phyloP scores from a whole-genome alignment of 1,140 invertebrate species.

The Zaprionus lachaisei region DNA sequence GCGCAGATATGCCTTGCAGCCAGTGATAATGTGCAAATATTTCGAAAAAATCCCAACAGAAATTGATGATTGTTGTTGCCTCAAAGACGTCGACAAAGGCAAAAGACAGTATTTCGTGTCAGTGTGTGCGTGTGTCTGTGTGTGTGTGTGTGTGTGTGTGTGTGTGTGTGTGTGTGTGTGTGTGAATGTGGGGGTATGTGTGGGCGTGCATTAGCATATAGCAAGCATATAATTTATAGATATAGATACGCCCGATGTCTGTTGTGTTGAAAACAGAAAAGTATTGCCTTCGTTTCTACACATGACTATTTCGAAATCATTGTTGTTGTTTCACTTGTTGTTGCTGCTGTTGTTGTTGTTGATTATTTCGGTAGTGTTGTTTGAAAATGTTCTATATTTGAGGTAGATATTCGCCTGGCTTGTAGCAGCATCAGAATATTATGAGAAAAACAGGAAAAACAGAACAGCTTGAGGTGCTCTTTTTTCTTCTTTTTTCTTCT shows the following conservation, averaged over 20 bases:
- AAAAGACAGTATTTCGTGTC: conserved; percentile 9
- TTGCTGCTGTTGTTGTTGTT: conserved; percentile 16
- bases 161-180: conserved; percentile 24
- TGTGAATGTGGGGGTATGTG: conserved; percentile 20
- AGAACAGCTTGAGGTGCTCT: neutral
- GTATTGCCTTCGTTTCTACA: conserved; percentile 34
- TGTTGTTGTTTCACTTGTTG: conserved; percentile 34
- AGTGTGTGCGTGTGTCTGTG: neutral
- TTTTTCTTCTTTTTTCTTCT: neutral
- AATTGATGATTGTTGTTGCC: conserved; percentile 26
- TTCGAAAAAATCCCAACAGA: conserved; percentile 39
- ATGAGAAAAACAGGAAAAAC: conserved; percentile 4
- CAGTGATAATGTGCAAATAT: conserved; percentile 51
- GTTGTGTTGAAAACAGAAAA: conserved; percentile 53
- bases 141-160: conserved; percentile 9
- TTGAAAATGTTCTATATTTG: conserved; percentile 59
- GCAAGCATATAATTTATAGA: conserved; percentile 39
- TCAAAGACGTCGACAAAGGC: neutral
- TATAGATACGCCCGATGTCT: neutral
- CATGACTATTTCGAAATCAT: conserved; percentile 48
- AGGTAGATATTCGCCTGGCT: conserved; percentile 28
- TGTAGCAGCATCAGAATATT: neutral
- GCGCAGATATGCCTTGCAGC: conserved; percentile 53
- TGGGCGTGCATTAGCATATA: conserved; percentile 33
- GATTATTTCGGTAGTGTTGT: conserved; percentile 50